These are phyloP conservation scores for Mustelus asterias DNA, from an alignment of 2,113 vertebrate species.

Conservation along the genomic window DNA sequence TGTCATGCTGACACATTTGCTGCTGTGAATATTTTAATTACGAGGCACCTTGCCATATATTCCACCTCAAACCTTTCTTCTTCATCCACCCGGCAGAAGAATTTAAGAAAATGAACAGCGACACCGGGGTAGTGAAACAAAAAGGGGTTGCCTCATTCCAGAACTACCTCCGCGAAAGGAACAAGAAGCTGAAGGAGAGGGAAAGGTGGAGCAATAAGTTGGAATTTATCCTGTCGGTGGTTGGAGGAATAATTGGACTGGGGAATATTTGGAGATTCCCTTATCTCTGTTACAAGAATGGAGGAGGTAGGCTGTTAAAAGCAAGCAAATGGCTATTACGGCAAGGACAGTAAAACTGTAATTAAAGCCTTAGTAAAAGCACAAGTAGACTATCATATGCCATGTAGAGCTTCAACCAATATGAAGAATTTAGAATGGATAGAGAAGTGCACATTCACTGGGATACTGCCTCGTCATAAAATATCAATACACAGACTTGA, in stretches of 20 bases:
- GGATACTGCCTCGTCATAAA: neutral
- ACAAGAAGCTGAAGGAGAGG: constrained; percentile 64
- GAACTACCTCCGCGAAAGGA: constrained; percentile 46
- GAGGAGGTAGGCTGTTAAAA: constrained; percentile 69
- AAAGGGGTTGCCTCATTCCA: constrained; percentile 58
- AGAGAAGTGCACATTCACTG: neutral
- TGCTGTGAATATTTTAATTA: neutral
- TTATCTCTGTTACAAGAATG: constrained; percentile 92
- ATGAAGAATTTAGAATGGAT: neutral
- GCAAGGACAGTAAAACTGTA: neutral
- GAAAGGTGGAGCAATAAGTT: constrained; percentile 86
- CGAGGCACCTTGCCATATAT: neutral
- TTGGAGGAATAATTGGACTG: constrained; percentile 82
- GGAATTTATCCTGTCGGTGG: constrained; percentile 79
- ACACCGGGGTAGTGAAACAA: constrained; percentile 49
- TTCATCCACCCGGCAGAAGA: neutral
- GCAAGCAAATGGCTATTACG: neutral
- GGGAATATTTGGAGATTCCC: constrained; percentile 93
- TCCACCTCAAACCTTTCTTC: neutral
- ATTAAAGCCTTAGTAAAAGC: neutral
- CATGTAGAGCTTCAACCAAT: neutral
- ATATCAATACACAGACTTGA: neutral
- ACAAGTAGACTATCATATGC: neutral
- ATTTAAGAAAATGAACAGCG: constrained; percentile 62
- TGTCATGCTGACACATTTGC: neutral